Percentiles rank a stretch among this genome's conserved stretches.
phyloP scores from a whole-genome alignment of 2,113 vertebrate genomes.

The Dascyllus trimaculatus region DNA sequence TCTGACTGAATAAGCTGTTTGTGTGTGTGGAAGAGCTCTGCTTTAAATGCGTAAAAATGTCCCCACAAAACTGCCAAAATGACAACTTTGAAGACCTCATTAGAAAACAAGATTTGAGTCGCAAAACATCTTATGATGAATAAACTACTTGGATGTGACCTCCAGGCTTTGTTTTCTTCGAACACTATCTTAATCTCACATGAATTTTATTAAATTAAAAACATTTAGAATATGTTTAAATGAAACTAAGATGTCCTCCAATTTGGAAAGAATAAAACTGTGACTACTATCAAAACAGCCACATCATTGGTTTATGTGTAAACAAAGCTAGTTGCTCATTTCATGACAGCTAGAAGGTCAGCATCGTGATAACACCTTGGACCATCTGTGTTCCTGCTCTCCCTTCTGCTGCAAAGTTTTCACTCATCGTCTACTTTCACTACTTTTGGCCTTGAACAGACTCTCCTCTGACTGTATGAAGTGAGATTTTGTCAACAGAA shows the following conservation, averaged over 20 bases:
- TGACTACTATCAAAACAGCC: slow-evolving; percentile 40
- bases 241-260: neutral
- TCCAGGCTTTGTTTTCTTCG: no score
- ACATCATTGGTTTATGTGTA: slow-evolving; percentile 52
- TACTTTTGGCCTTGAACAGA: slow-evolving; percentile 22
- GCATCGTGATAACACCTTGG: slow-evolving; percentile 60
- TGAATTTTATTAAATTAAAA: neutral
- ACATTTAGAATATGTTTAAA: neutral
- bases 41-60: slow-evolving; percentile 4
- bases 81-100: neutral
- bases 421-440: slow-evolving; percentile 39
- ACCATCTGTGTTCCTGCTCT: slow-evolving; percentile 64
- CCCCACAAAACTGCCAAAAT: neutral
- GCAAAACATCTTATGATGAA: no score
- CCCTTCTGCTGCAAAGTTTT: slow-evolving; percentile 56
- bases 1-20: neutral
- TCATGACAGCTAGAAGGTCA: slow-evolving; percentile 46
- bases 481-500: slow-evolving; percentile 53
- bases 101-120: no score
- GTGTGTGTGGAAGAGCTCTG: slow-evolving; percentile 1
- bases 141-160: no score
- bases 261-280: slow-evolving; percentile 15
- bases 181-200: neutral
- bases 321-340: slow-evolving; percentile 49
- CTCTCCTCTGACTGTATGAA: slow-evolving; percentile 37